Percentiles rank a stretch among this genome's conserved stretches.
phyloP scores from a whole-genome alignment of 2,888 invertebrate species.

The Tenthredo mesomela region DNA sequence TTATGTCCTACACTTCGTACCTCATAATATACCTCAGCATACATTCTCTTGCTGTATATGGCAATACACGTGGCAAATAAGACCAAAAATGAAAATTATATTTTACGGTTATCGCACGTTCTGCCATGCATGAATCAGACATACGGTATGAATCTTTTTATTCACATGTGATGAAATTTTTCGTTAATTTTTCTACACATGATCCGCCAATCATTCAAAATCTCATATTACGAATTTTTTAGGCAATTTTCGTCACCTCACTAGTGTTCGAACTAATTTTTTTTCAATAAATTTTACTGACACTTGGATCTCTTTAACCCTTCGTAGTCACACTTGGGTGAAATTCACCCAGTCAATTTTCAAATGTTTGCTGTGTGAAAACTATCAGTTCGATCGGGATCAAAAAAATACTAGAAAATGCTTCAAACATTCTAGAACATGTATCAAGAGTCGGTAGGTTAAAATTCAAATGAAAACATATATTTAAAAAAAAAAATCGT shows the following conservation, averaged over 20 bases:
- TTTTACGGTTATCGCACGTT: background rate
- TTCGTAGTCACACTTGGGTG: no score
- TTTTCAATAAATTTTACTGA: background rate
- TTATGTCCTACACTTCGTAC: background rate
- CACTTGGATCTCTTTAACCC: background rate
- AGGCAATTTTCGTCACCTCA: background rate
- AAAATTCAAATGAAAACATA: no score
- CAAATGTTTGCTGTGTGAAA: no score
- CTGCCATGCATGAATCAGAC: background rate
- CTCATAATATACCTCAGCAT: background rate
- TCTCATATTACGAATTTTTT: no score
- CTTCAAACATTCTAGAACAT: no score
- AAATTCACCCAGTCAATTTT: no score
- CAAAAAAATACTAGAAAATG: no score
- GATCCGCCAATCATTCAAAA: no score
- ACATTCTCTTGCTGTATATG: background rate
- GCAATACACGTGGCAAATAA: conserved; percentile 3
- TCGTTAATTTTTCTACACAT: background rate
- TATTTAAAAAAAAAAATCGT: no score
- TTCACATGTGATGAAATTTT: background rate
- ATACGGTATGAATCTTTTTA: background rate
- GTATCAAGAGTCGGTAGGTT: no score
- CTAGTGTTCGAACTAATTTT: background rate
- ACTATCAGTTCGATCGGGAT: no score
- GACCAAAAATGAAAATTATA: background rate